Evolutionary conservation across 2,797 vertebrate genomes (phyloP).

Genomic region (Phrynocephalus vlangalii): DNA sequence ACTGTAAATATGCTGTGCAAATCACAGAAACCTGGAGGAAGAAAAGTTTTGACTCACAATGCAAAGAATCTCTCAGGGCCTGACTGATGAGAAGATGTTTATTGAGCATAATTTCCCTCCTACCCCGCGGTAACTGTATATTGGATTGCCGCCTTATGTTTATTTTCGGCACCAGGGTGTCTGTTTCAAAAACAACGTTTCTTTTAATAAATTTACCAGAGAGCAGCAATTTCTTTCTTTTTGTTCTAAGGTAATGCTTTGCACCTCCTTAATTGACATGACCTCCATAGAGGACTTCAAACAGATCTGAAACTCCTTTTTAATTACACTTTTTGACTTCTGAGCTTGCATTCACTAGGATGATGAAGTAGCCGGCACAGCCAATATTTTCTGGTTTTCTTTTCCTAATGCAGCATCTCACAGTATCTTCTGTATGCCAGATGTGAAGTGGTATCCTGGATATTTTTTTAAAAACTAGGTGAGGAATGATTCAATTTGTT

Average conservation of each 20-base stretch:
- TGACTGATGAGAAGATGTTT: too few relatives aligned
- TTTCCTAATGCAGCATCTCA: not conserved
- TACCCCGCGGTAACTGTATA: not conserved
- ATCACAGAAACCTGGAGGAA: too few relatives aligned
- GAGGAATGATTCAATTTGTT: slow-evolving; percentile 38
- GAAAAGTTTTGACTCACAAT: too few relatives aligned
- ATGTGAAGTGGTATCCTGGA: not conserved
- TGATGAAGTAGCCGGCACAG: not conserved
- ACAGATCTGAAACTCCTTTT: slow-evolving; percentile 17
- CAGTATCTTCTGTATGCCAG: not conserved
- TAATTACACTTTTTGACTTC: slow-evolving; percentile 50
- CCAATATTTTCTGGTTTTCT: not conserved
- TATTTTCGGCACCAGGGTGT: not conserved
- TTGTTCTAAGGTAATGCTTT: not conserved
- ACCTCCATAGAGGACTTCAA: slow-evolving; percentile 48
- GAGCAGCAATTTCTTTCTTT: not conserved
- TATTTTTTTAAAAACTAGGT: slow-evolving; percentile 3
- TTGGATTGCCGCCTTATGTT: not conserved
- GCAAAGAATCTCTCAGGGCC: too few relatives aligned
- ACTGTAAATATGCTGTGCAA: too few relatives aligned
- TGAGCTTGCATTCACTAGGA: slow-evolving; percentile 3
- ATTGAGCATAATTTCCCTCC: too few relatives aligned
- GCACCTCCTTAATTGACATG: slow-evolving; percentile 29
- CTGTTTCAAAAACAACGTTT: not conserved
- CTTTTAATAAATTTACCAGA: slow-evolving; percentile 19